Percentiles rank a stretch among this genome's conserved stretches.
Conservation (phyloP, 2,888 invertebrate species). For the Ctenicera cuprea region DNA sequence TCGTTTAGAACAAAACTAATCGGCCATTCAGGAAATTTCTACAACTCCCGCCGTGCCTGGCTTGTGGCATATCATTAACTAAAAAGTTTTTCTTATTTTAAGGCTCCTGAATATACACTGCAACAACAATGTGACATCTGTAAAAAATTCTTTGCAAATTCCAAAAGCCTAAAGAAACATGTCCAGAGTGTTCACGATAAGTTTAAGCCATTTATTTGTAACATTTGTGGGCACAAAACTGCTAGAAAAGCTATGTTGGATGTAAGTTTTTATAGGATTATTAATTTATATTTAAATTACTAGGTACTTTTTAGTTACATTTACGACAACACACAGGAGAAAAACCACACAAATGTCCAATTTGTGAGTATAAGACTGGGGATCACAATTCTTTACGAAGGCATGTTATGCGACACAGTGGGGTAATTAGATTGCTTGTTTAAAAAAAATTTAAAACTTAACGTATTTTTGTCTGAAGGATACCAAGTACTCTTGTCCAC, state of each 20-base stretch:
- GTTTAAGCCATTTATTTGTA: slow-evolving; percentile 83
- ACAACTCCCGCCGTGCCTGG: too few species aligned
- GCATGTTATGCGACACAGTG: slow-evolving; percentile 80
- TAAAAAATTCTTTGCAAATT: slow-evolving; percentile 80
- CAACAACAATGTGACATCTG: slow-evolving; percentile 82
- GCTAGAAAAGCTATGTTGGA: slow-evolving; percentile 82
- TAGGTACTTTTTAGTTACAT: slow-evolving; percentile 76
- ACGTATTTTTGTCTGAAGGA: slow-evolving; percentile 54
- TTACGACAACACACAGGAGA: slow-evolving; percentile 86
- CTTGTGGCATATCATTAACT: too few species aligned
- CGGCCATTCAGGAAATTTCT: too few species aligned
- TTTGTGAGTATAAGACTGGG: slow-evolving; percentile 82
- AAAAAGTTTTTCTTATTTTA: too few species aligned
- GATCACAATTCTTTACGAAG: slow-evolving; percentile 85
- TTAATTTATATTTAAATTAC: not conserved
- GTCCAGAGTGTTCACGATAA: slow-evolving; percentile 84
- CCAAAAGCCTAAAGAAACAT: slow-evolving; percentile 81
- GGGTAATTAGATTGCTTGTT: slow-evolving; percentile 60
- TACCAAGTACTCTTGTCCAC: slow-evolving; percentile 77
- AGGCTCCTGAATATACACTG: slow-evolving; percentile 73
- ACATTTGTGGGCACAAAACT: slow-evolving; percentile 83
- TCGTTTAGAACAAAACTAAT: too few species aligned
- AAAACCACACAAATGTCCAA: slow-evolving; percentile 83
- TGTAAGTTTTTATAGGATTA: slow-evolving; percentile 64
- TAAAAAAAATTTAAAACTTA: not conserved